These are phyloP conservation scores for Drosophila multiciliata DNA, from an alignment of 2,888 invertebrate genomes.

Conservation along the genomic window DNA sequence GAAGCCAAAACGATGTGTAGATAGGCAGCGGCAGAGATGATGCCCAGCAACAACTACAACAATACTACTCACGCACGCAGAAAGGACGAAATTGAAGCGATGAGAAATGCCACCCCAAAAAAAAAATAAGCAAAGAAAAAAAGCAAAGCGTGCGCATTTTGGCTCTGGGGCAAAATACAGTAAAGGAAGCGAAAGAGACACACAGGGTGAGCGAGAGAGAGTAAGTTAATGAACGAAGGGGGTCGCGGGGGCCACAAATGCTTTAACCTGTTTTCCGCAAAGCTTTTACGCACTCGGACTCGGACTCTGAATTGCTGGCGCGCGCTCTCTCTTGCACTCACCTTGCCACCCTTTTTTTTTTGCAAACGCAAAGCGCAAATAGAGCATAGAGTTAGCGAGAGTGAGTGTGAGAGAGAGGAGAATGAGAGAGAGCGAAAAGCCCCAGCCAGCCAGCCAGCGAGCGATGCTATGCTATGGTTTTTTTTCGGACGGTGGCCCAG, in stretches of 20 bases:
- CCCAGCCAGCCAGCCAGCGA: conserved; percentile 47
- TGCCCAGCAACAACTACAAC: conserved; percentile 57
- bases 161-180: conserved; percentile 70
- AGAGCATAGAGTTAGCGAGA: conserved; percentile 32
- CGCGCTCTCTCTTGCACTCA: conserved; percentile 39
- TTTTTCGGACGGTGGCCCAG: conserved; percentile 81
- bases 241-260: conserved; percentile 57
- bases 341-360: conserved; percentile 66
- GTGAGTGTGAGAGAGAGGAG: conserved; percentile 2
- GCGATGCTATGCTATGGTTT: conserved; percentile 42
- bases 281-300: conserved; percentile 75
- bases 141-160: conserved; percentile 64
- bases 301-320: conserved; percentile 23
- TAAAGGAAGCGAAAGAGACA: conserved; percentile 28
- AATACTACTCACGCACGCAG: conserved; percentile 51
- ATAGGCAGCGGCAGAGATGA: conserved; percentile 59
- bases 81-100: conserved; percentile 29
- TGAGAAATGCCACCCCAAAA: conserved; percentile 75
- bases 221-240: conserved; percentile 26
- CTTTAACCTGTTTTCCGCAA: conserved; percentile 77
- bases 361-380: conserved; percentile 43
- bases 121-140: conserved; percentile 34
- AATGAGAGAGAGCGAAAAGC: conserved; percentile 18
- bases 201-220: conserved; percentile 8
- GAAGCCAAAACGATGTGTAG: conserved; percentile 60